phyloP scores from a whole-genome alignment of 2,113 vertebrate species.

The Crotalus helleri region DNA sequence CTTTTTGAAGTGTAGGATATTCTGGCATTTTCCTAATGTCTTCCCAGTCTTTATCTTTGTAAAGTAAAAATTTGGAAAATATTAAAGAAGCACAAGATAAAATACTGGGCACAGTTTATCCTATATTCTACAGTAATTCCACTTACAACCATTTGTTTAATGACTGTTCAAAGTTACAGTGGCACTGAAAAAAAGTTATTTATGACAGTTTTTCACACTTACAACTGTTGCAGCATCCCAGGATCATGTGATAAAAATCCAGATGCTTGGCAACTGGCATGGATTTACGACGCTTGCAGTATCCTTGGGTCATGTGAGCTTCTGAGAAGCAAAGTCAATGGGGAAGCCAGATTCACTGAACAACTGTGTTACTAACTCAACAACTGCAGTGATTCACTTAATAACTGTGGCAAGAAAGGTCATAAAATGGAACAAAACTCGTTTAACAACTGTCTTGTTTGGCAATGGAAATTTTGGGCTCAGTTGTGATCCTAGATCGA shows the following conservation, averaged over 20 bases:
- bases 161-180: neutral
- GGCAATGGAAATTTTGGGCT: neutral
- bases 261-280: neutral
- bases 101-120: conserved; percentile 13
- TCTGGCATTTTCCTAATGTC: conserved; percentile 99
- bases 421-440: neutral
- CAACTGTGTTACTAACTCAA: neutral
- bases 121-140: neutral
- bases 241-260: neutral
- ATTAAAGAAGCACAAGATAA: conserved; percentile 13
- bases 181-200: neutral
- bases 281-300: neutral
- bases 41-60: conserved; percentile 98
- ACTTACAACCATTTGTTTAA: neutral
- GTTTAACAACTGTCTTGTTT: neutral
- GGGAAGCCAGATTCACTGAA: neutral
- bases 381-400: neutral
- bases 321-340: neutral
- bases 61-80: conserved; percentile 43
- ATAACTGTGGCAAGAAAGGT: neutral
- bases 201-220: neutral
- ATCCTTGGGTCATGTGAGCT: neutral
- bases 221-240: neutral
- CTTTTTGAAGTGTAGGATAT: conserved; percentile 96
- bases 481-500: neutral